Evolutionary conservation across 2,113 vertebrate species (phyloP), one percentile per base, ranked within the genome.

Genomic region (Gymnogyps californianus): DNA sequence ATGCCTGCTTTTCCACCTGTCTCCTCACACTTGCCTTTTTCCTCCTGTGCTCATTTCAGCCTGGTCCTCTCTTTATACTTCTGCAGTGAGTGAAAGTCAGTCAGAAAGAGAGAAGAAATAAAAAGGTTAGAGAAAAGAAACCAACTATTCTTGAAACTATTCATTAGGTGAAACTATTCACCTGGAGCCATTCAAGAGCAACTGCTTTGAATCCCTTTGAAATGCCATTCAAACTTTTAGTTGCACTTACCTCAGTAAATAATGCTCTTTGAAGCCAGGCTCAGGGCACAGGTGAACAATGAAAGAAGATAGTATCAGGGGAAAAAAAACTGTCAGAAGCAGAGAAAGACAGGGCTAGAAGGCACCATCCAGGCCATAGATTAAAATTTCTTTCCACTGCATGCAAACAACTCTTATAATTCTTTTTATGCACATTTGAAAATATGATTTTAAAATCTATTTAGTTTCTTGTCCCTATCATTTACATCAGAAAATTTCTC

Each of bases 141-240:
- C 13, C 90, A 78, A 55, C 51, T 90, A 5, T 83, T 95, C 8
- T 78, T 87, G 75, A 71, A 95, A 69, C 40, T 87, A 59, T 81
- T 96, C 81, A 89, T 59, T 65, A 20, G 40, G 72, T 84, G 59
- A 93, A 95, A 47, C 64, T 87, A 29, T 87, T 93, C 86, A 96
- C 83, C 83, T 92, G 79, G n/a, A 90, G 75, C 75, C 29, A 86
- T 79, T 92, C 34, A 46, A 59, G 32, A 72, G 8, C 19, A 86
- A 64, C 57, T 76, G 29, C 38, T 92, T 90, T 90, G 82, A 93
- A 84, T 95, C 31, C 59, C 34, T 82, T 85, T 92, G 79, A 96
- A 96, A 79, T 80, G 66, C 52, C 66, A 64, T 97, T 95, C 75
- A 92, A 67, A 93, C 34, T 66, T 92, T 79, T 66, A 82, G 82